Evolutionary conservation across 2,888 invertebrate species (phyloP), one percentile per base, ranked within the genome.

Genomic region (Nomada ferruginata): DNA sequence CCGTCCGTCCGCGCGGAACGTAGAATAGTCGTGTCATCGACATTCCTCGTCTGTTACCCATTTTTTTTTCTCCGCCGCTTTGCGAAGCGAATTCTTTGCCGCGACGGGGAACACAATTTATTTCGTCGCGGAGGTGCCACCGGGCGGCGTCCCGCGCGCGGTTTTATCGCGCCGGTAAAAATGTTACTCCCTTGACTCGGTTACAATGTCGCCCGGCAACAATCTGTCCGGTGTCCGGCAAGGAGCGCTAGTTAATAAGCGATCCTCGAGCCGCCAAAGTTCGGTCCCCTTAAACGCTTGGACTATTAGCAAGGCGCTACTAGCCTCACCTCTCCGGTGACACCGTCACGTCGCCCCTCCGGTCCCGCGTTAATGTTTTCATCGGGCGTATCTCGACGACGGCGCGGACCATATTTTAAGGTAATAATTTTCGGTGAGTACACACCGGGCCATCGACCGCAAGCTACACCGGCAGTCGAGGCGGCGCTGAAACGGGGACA

Each of bases 401-500:
- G 73, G 65, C 71, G 75, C 57, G 82, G 75, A 80, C 65, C 80
- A 73, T 89, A 87, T 88, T 88, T 88, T 82, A 81, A 65, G 80
- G 87, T 74, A 88, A 88, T 88, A 88, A 88, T 85, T 88, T 82
- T 47, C 76, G 66, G 15, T 65, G 73, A 83, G 73, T 70, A 66
- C 66, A 64, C 73, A 66, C 18, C 65, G 87, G 87, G 87, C 85
- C 87, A 85, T 85, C 89, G 88, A 89, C 87, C 82, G 85, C 85
- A 78, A 75, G 81, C 65, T 36, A 76, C 76, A 36, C 36, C 36
- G 78, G 73, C 78, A 79, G 75, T 66, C 71, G 76, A 68, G 77
- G 82, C 80, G 79, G 85, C 87, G 81, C 83, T 76, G 80, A 89
- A 90, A 90, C 89, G 86, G 87, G 89, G 89, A 89, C 90, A 89